Base-by-base conservation (phyloP, 2,113 vertebrate species). In the Apaloderma vittatum region DNA sequence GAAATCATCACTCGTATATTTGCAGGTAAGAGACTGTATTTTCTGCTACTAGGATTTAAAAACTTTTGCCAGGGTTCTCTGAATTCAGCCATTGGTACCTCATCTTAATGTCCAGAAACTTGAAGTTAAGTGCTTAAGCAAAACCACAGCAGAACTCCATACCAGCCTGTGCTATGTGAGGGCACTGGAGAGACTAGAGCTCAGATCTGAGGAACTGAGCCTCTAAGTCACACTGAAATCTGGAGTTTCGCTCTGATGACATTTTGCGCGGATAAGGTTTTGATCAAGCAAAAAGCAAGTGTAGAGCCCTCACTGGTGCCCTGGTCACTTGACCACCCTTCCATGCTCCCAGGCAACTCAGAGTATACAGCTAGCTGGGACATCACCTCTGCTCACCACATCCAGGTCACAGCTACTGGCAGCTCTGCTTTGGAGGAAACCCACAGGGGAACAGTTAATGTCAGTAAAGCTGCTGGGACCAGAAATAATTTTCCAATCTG, bases 81-180 rank as follows among this genome's bases (percentile, higher is more conserved):
- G 48, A 76, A 80, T 68, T 80, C 27, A 55, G 37, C 12, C 10
- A 16, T 3, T 37, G 30, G 6, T 61, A 32, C 12, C 20, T 70
- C 46, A 37, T 15, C n/a, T 48, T 45, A 61, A 61, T n/a, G 11
- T 65, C 18, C 40, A 48, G n/a, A 80, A 83, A 68, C 63, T 76
- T 68, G 46, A 65, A 12, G 4, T 20, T 16, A 63, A 61, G 22
- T 6, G 7, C 12, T 72, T 86, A 43, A 72, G 21, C 12, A 75
- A 13, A 43, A 2, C 48, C 37, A 52, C 22, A 26, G 20, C 6
- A 70, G 43, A 72, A 63, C 26, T 75, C 6, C 18, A 15, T 11
- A 36, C 7, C 1, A 6, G 11, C 0, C 27, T 52, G 3, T 37
- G 5, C 17, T 72, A 55, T 0, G 1, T 7, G 36, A 45, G 11